These are phyloP conservation scores for Hypena proboscidalis DNA, from an alignment of 2,888 invertebrate genomes.

Conservation along the genomic window DNA sequence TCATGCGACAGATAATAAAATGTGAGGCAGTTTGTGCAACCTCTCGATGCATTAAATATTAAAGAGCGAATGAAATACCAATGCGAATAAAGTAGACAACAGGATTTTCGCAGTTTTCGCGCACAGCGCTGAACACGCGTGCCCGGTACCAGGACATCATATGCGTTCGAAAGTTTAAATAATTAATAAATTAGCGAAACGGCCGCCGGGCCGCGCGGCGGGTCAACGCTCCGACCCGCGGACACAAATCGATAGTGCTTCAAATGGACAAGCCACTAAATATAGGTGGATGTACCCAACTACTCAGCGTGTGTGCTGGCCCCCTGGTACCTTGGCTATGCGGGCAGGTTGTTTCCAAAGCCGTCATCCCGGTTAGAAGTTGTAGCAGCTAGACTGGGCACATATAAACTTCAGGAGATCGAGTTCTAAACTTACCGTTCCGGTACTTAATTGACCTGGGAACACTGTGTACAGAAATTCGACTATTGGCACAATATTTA, in stretches of 20 bases:
- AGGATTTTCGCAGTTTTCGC: slow-evolving; percentile 19
- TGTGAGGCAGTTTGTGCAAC: too few relatives aligned
- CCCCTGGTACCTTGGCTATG: slow-evolving; percentile 46
- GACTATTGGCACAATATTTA: too few relatives aligned
- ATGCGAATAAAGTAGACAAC: slow-evolving; percentile 8
- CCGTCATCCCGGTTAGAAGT: slow-evolving; percentile 10
- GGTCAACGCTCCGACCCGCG: slow-evolving; percentile 77
- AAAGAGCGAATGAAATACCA: background rate
- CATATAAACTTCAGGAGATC: slow-evolving; percentile 8
- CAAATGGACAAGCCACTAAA: slow-evolving; percentile 79
- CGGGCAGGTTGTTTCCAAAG: slow-evolving; percentile 13
- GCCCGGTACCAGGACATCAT: slow-evolving; percentile 52
- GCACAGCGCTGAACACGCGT: slow-evolving; percentile 16
- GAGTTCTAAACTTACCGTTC: slow-evolving; percentile 10
- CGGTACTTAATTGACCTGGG: background rate
- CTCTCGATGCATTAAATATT: background rate
- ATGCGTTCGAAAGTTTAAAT: slow-evolving; percentile 66
- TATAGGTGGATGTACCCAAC: slow-evolving; percentile 58
- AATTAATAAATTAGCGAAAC: slow-evolving; percentile 84
- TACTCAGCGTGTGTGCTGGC: slow-evolving; percentile 50
- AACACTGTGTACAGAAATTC: too few relatives aligned
- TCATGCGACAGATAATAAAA: too few relatives aligned
- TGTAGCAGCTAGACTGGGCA: slow-evolving; percentile 7
- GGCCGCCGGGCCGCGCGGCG: slow-evolving; percentile 59
- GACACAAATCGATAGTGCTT: slow-evolving; percentile 81